Evolutionary conservation across 2,888 invertebrate species (phyloP).

Genomic region (Hartigia nigra): DNA sequence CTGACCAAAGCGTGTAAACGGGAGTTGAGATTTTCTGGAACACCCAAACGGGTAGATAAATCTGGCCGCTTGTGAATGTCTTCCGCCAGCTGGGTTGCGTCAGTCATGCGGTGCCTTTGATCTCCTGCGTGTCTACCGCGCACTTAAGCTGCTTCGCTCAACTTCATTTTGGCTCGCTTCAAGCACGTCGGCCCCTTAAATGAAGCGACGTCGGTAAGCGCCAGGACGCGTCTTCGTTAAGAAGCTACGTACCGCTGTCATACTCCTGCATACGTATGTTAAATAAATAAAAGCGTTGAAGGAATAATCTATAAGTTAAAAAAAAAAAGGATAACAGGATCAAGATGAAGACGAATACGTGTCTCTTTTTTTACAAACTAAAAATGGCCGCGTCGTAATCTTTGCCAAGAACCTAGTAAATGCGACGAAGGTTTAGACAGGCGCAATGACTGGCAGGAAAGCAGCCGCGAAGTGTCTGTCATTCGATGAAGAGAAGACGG

Average conservation of each 20-base stretch:
- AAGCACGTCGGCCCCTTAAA: not conserved
- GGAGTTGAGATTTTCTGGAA: slow-evolving; percentile 2
- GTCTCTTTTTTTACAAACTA: not conserved
- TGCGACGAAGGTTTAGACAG: slow-evolving; percentile 6
- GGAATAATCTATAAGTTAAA: not conserved
- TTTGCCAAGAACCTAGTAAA: slow-evolving; percentile 1
- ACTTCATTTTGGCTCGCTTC: slow-evolving; percentile 42
- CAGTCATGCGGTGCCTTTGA: slow-evolving; percentile 59
- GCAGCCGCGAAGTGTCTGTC: slow-evolving; percentile 5
- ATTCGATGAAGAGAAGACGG: not conserved
- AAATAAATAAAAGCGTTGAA: not conserved
- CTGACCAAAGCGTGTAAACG: not conserved
- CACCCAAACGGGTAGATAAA: slow-evolving; percentile 44
- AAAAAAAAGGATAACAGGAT: not conserved
- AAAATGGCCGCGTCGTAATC: not conserved
- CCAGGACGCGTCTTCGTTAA: not conserved
- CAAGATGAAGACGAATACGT: not conserved
- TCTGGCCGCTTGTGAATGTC: slow-evolving; percentile 44
- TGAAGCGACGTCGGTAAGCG: not conserved
- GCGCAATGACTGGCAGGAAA: slow-evolving; percentile 7
- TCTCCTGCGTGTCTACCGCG: slow-evolving; percentile 48
- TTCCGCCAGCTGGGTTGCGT: slow-evolving; percentile 61
- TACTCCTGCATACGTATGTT: not conserved
- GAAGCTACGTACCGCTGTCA: not conserved
- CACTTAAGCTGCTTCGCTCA: slow-evolving; percentile 50